These are phyloP conservation scores for Crotalus tigris DNA, from an alignment of 2,113 vertebrate genomes.

Conservation along the genomic window DNA sequence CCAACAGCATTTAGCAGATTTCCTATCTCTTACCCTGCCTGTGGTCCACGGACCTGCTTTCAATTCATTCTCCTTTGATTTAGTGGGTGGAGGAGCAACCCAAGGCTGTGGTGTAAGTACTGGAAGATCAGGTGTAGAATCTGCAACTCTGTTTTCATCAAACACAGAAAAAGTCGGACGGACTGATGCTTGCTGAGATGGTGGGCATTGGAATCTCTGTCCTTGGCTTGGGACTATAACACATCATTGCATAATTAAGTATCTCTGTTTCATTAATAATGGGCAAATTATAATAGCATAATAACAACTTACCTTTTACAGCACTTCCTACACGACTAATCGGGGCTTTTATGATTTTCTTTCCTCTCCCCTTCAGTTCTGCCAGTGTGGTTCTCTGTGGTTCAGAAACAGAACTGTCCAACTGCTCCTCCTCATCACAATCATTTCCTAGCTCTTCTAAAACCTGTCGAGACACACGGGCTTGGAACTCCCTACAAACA, in stretches of 20 bases:
- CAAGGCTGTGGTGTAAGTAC: constrained; percentile 72
- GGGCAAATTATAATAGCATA: neutral
- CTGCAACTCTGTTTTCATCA: constrained; percentile 79
- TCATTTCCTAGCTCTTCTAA: constrained; percentile 74
- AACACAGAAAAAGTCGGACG: constrained; percentile 76
- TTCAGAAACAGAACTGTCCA: constrained; percentile 47
- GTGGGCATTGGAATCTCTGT: constrained; percentile 62
- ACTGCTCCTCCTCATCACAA: constrained; percentile 43
- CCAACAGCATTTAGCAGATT: neutral
- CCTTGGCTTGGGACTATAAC: constrained; percentile 67
- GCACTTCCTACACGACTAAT: constrained; percentile 76
- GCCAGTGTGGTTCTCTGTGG: constrained; percentile 80
- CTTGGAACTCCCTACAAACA: constrained; percentile 84
- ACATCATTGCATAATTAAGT: constrained; percentile 13
- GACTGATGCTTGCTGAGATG: constrained; percentile 60
- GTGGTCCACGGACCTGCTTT: constrained; percentile 82
- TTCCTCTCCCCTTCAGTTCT: constrained; percentile 86
- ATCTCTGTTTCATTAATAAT: neutral
- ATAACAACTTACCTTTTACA: constrained; percentile 73
- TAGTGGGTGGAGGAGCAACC: constrained; percentile 77
- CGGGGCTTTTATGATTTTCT: constrained; percentile 81
- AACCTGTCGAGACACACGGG: constrained; percentile 85
- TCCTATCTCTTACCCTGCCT: constrained; percentile 73
- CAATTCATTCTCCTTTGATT: constrained; percentile 88
- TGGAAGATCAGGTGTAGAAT: constrained; percentile 54